Evolutionary conservation across 2,113 vertebrate genomes (phyloP).

Genomic region (Siniperca knerii): DNA sequence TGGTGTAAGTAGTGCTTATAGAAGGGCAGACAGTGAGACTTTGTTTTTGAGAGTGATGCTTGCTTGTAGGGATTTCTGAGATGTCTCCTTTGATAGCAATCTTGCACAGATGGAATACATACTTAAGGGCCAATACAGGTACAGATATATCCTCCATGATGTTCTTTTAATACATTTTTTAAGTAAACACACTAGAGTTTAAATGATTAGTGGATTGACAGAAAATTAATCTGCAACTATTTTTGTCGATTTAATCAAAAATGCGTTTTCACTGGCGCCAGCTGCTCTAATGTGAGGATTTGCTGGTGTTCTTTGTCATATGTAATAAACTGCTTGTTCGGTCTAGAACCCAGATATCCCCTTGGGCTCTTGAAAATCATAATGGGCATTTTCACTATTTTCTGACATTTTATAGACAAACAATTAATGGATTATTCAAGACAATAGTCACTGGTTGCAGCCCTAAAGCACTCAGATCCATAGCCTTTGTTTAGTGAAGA

Average conservation of each 20-base stretch:
- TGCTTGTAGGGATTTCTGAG: constrained; percentile 53
- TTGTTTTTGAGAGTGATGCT: constrained; percentile 58
- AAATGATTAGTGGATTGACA: background rate
- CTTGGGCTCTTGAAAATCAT: background rate
- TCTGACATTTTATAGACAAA: background rate
- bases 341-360: background rate
- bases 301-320: background rate
- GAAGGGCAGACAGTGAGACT: constrained; percentile 54
- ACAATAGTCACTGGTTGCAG: background rate
- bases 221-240: background rate
- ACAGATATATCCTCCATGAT: background rate
- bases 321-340: background rate
- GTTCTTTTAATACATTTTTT: background rate
- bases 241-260: background rate
- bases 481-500: constrained; percentile 9
- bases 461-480: background rate
- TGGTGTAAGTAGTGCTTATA: constrained; percentile 49
- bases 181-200: background rate
- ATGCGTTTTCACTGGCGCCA: background rate
- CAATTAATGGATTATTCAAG: background rate
- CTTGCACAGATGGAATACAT: constrained; percentile 6
- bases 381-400: background rate
- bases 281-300: background rate
- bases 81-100: constrained; percentile 40
- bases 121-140: background rate